Percentiles rank a stretch among this genome's conserved stretches.
Conservation (phyloP, 2,113 vertebrate species). For the Chiloscyllium plagiosum region DNA sequence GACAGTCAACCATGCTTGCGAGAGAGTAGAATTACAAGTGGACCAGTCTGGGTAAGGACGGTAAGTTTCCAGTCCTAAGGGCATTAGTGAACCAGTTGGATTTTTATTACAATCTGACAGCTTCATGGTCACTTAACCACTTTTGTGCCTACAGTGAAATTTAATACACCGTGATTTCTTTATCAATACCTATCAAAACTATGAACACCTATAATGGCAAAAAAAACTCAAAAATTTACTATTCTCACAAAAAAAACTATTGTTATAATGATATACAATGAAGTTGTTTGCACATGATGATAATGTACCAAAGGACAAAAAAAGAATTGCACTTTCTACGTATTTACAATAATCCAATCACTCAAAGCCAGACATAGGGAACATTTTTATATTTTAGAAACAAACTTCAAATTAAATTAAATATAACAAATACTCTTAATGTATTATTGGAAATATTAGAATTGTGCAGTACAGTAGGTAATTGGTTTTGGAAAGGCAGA, state of each 20-base stretch:
- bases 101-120: background rate
- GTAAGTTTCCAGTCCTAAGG: background rate
- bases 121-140: background rate
- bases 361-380: background rate
- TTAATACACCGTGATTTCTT: background rate
- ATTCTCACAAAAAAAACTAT: background rate
- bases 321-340: slow-evolving; percentile 25
- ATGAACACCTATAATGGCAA: background rate
- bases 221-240: background rate
- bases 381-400: slow-evolving; percentile 22
- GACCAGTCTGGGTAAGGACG: background rate
- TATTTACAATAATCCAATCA: slow-evolving; percentile 3
- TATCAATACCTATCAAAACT: background rate
- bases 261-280: background rate
- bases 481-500: background rate
- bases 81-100: background rate
- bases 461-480: background rate
- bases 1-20: background rate
- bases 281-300: slow-evolving; percentile 17
- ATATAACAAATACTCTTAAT: background rate
- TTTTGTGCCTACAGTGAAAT: slow-evolving; percentile 17
- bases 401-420: background rate
- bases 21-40: background rate
- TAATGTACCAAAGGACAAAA: slow-evolving; percentile 36
- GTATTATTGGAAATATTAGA: background rate